Evolutionary conservation across 2,113 vertebrate species (phyloP).

Genomic region (Triplophysa rosa): DNA sequence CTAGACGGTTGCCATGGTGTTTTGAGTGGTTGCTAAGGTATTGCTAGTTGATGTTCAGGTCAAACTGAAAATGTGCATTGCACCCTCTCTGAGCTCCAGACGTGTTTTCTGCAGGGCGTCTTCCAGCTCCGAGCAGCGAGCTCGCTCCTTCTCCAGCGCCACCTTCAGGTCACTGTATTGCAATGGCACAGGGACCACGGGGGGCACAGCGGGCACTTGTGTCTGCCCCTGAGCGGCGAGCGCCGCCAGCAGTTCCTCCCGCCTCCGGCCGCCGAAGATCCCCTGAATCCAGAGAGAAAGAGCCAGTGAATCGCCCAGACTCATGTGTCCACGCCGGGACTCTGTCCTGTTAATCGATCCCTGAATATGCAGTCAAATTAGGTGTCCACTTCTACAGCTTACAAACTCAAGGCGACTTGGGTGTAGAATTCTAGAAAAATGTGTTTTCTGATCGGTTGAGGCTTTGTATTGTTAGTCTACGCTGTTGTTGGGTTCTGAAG

Average conservation of each 20-base stretch:
- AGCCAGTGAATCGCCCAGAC: conserved; percentile 46
- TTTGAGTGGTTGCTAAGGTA: conserved; percentile 72
- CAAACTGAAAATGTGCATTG: background rate
- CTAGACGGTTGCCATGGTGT: conserved; percentile 48
- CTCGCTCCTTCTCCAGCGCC: conserved; percentile 95
- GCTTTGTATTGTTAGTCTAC: conserved; percentile 16
- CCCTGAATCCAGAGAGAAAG: conserved; percentile 78
- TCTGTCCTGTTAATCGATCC: conserved; percentile 2
- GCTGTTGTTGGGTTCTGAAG: conserved; percentile 23
- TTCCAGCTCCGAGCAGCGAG: conserved; percentile 91
- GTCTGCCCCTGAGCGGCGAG: conserved; percentile 74
- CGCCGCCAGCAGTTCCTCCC: conserved; percentile 92
- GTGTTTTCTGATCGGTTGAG: conserved; percentile 5
- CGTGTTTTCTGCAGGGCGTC: conserved; percentile 97
- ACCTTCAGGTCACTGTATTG: conserved; percentile 97
- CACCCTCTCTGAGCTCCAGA: conserved; percentile 78
- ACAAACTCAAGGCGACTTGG: conserved; percentile 10
- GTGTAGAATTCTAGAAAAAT: background rate
- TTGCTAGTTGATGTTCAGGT: too few relatives aligned
- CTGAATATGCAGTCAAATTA: conserved; percentile 14
- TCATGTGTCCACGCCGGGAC: conserved; percentile 15
- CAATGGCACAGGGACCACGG: conserved; percentile 81
- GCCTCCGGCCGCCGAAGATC: conserved; percentile 95
- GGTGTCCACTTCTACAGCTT: conserved; percentile 2
- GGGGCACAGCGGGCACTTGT: conserved; percentile 75